Percentiles rank a stretch among this genome's conserved stretches.
phyloP scores from a whole-genome alignment of 2,797 vertebrate species.

The Phrynocephalus vlangalii region DNA sequence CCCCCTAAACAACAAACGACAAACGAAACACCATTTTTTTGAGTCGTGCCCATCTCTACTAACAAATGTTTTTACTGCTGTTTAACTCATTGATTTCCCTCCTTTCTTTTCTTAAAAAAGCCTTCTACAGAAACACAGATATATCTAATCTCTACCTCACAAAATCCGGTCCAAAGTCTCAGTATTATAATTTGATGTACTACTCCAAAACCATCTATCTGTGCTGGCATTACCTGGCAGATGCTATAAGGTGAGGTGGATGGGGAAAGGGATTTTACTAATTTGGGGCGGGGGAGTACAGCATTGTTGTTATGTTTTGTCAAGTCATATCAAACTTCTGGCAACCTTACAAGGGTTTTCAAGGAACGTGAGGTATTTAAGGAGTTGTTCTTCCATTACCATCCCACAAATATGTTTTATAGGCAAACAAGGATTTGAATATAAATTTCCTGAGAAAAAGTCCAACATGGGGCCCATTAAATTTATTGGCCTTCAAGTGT shows the following conservation, averaged over 20 bases:
- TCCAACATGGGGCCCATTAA: not conserved
- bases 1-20: too few relatives aligned
- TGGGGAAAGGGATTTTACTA: not conserved
- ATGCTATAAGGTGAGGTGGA: slow-evolving; percentile 86
- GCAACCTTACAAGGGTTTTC: too few relatives aligned
- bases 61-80: not conserved
- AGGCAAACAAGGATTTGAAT: not conserved
- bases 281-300: not conserved
- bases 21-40: too few relatives aligned
- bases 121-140: slow-evolving; percentile 86
- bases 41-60: too few relatives aligned
- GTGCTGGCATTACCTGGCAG: slow-evolving; percentile 89
- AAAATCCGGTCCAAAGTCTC: slow-evolving; percentile 82
- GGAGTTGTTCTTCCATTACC: too few relatives aligned
- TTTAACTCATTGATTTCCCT: slow-evolving; percentile 8
- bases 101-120: slow-evolving; percentile 70
- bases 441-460: not conserved
- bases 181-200: slow-evolving; percentile 88
- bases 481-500: too few relatives aligned
- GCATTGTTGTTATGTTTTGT: too few relatives aligned
- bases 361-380: too few relatives aligned
- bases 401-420: not conserved
- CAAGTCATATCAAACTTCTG: too few relatives aligned
- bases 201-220: slow-evolving; percentile 86
- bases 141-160: slow-evolving; percentile 85